phyloP scores from a whole-genome alignment of 2,888 invertebrate genomes.

The Idaea aversata region DNA sequence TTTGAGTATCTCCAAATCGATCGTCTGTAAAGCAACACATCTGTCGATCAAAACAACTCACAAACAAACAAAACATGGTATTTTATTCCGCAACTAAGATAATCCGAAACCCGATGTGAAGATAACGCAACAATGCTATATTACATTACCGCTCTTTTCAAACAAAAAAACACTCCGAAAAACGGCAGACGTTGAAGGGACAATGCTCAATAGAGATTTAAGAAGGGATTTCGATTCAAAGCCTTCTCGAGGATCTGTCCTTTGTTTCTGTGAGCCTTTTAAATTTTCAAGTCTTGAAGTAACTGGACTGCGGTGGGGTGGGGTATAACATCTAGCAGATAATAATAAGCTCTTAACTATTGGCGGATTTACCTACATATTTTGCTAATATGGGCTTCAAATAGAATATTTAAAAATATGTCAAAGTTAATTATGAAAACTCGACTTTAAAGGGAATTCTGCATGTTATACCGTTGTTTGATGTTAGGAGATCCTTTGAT shows the following conservation, averaged over 20 bases:
- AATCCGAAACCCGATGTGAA: slow-evolving; percentile 57
- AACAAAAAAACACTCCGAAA: slow-evolving; percentile 43
- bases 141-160: slow-evolving; percentile 60
- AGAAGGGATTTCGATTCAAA: slow-evolving; percentile 74
- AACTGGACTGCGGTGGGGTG: slow-evolving; percentile 46
- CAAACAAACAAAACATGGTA: slow-evolving; percentile 26
- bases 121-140: slow-evolving; percentile 64
- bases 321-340: slow-evolving; percentile 18
- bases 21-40: slow-evolving; percentile 8
- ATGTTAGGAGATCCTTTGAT: too few species aligned
- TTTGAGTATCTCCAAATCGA: background rate
- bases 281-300: slow-evolving; percentile 56
- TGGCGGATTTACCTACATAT: too few species aligned
- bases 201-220: slow-evolving; percentile 71
- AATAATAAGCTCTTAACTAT: background rate
- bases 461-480: too few species aligned
- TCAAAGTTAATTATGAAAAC: too few species aligned
- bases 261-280: slow-evolving; percentile 69
- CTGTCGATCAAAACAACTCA: slow-evolving; percentile 13
- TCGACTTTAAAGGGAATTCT: too few species aligned
- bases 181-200: slow-evolving; percentile 50
- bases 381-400: background rate
- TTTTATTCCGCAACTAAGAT: slow-evolving; percentile 39
- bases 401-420: too few species aligned
- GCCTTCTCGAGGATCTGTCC: slow-evolving; percentile 41